Evolutionary conservation across 2,797 vertebrate species (phyloP).

Genomic region (Girardinus metallicus): DNA sequence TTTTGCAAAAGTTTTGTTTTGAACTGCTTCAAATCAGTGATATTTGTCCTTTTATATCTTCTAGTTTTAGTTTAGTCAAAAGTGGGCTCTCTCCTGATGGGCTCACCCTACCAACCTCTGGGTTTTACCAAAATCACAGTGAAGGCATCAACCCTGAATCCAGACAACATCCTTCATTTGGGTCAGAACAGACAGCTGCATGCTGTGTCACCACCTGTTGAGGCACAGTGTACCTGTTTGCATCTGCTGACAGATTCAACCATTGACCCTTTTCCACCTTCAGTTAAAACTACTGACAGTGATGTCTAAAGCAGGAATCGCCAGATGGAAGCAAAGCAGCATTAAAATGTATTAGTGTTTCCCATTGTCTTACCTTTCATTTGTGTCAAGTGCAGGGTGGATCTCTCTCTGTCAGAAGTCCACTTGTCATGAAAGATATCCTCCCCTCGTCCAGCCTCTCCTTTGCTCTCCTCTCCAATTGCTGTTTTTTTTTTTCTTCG

Average conservation of each 20-base stretch:
- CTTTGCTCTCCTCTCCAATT: constrained; percentile 26
- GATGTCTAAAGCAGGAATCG: constrained; percentile 26
- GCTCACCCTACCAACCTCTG: constrained; percentile 41
- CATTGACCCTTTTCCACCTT: constrained; percentile 34
- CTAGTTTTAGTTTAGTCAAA: constrained; percentile 36
- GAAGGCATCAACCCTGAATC: constrained; percentile 16
- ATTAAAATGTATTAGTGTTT: constrained; percentile 34
- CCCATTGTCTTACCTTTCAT: constrained; percentile 83
- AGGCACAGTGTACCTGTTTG: constrained; percentile 23
- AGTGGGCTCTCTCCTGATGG: constrained; percentile 41
- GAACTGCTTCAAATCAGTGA: background rate
- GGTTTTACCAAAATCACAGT: constrained; percentile 41
- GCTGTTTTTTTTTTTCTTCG: constrained; percentile 19
- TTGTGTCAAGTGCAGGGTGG: constrained; percentile 65
- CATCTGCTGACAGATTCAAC: constrained; percentile 34
- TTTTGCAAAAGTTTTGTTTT: constrained; percentile 8
- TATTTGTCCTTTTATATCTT: constrained; percentile 1
- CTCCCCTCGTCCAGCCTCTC: constrained; percentile 36
- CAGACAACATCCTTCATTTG: constrained; percentile 55
- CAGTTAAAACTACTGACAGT: constrained; percentile 28
- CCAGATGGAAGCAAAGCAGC: constrained; percentile 26
- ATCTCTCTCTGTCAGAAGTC: constrained; percentile 68
- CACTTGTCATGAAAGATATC: constrained; percentile 69
- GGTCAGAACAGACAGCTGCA: constrained; percentile 43
- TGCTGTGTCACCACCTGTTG: constrained; percentile 78